phyloP scores from a whole-genome alignment of 1,140 invertebrate species.

The Ooceraea biroi region DNA sequence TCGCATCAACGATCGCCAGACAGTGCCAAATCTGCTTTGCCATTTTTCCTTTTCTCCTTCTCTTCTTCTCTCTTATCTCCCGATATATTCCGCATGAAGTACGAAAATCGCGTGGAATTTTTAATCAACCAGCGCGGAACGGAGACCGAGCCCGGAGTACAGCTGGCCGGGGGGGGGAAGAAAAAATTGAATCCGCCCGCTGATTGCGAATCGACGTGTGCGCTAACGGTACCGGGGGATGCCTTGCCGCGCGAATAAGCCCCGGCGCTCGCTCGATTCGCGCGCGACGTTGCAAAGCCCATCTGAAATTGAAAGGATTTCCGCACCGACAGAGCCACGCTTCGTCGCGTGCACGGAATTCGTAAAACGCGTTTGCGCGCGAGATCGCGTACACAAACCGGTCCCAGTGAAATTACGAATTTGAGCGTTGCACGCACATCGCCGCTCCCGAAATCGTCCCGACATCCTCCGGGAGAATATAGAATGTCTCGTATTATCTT shows the following conservation, averaged over 20 bases:
- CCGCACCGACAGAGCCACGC: constrained; percentile 27
- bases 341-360: constrained; percentile 53
- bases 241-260: constrained; percentile 54
- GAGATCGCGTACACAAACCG: background rate
- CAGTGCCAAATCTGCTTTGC: constrained; percentile 29
- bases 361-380: constrained; percentile 31
- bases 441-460: background rate
- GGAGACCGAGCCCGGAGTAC: constrained; percentile 30
- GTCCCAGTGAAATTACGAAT: constrained; percentile 37
- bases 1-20: constrained; percentile 41
- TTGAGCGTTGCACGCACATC: constrained; percentile 10
- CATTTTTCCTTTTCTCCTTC: background rate
- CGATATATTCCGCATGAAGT: constrained; percentile 25
- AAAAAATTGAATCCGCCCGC: constrained; percentile 53
- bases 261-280: constrained; percentile 36
- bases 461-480: constrained; percentile 30
- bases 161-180: background rate
- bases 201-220: constrained; percentile 60
- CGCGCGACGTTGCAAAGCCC: constrained; percentile 45
- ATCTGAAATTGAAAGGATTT: constrained; percentile 63
- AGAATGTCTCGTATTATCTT: constrained; percentile 9
- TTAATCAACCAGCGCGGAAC: constrained; percentile 47
- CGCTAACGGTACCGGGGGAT: constrained; percentile 50
- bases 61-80: constrained; percentile 1
- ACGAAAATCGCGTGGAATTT: constrained; percentile 48